A percentile compares a stretch with the other conserved stretches of the same genome.
Evolutionary conservation across 2,888 invertebrate genomes (phyloP).

Genomic region (Acleris literana): DNA sequence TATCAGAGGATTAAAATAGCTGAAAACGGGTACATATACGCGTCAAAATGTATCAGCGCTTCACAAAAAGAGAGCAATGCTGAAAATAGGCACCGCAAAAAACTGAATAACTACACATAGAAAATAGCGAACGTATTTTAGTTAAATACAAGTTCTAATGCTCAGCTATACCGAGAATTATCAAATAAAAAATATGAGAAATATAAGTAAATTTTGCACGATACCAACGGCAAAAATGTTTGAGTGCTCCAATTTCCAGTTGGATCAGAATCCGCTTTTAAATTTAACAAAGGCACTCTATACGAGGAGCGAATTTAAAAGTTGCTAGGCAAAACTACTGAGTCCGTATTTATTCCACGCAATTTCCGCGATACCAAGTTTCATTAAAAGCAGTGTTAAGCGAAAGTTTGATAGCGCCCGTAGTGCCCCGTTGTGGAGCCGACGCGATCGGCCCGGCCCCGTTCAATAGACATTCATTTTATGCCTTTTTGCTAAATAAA

Average conservation of each 20-base stretch:
- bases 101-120: too few species aligned
- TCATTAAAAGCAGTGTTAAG: constrained; percentile 62
- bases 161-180: too few species aligned
- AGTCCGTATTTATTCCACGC: constrained; percentile 68
- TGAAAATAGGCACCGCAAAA: too few species aligned
- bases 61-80: too few species aligned
- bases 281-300: constrained; percentile 71
- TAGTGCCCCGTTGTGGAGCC: constrained; percentile 45
- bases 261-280: constrained; percentile 60
- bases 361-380: constrained; percentile 68
- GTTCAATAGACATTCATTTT: constrained; percentile 52
- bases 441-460: constrained; percentile 44
- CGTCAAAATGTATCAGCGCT: too few species aligned
- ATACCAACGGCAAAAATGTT: constrained; percentile 9
- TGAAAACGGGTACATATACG: too few species aligned
- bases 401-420: constrained; percentile 63
- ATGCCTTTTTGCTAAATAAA: constrained; percentile 49
- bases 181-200: too few species aligned
- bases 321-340: constrained; percentile 64
- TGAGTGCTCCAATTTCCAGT: constrained; percentile 50
- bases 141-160: too few species aligned
- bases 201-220: background rate
- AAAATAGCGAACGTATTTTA: too few species aligned
- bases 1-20: too few species aligned
- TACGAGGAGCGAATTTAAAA: constrained; percentile 64